Conservation (phyloP, 2,888 invertebrate species). For the Punctoribates punctum region DNA sequence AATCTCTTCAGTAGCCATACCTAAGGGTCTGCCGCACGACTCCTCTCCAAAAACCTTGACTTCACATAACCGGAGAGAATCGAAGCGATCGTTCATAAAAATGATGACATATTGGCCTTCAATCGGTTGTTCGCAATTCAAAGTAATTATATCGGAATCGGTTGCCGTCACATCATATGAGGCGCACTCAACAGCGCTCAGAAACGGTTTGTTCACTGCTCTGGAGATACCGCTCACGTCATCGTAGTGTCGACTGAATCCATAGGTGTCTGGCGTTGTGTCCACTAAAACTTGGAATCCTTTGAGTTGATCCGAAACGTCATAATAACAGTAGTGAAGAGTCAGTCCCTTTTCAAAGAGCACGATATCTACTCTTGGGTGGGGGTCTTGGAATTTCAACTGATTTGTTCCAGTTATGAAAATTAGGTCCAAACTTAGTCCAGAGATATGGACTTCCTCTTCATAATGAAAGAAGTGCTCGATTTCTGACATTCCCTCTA, state of each 20-base stretch:
- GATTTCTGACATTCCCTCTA: constrained; percentile 49
- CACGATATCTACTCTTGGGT: constrained; percentile 48
- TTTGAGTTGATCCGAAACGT: constrained; percentile 47
- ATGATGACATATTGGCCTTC: constrained; percentile 50
- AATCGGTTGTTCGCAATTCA: constrained; percentile 50
- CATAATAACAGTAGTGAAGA: constrained; percentile 50
- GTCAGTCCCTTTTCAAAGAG: constrained; percentile 49
- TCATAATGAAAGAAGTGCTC: constrained; percentile 50
- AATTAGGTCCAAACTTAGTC: constrained; percentile 35
- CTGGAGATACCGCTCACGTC: constrained; percentile 49
- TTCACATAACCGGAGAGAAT: constrained; percentile 49
- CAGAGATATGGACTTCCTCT: constrained; percentile 46
- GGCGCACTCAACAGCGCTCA: constrained; percentile 49
- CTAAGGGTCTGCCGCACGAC: constrained; percentile 50
- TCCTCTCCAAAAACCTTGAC: constrained; percentile 50
- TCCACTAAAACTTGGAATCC: constrained; percentile 50
- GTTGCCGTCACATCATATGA: constrained; percentile 48
- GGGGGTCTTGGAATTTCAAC: constrained; percentile 47
- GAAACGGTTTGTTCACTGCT: constrained; percentile 48
- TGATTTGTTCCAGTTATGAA: constrained; percentile 32
- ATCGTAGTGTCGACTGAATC: constrained; percentile 48
- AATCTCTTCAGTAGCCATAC: constrained; percentile 51
- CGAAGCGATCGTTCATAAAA: constrained; percentile 49
- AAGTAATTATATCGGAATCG: constrained; percentile 46
- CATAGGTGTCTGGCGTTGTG: constrained; percentile 48